Base-by-base conservation (phyloP, 1,140 invertebrate genomes). In the Rhizoglyphus robini region DNA sequence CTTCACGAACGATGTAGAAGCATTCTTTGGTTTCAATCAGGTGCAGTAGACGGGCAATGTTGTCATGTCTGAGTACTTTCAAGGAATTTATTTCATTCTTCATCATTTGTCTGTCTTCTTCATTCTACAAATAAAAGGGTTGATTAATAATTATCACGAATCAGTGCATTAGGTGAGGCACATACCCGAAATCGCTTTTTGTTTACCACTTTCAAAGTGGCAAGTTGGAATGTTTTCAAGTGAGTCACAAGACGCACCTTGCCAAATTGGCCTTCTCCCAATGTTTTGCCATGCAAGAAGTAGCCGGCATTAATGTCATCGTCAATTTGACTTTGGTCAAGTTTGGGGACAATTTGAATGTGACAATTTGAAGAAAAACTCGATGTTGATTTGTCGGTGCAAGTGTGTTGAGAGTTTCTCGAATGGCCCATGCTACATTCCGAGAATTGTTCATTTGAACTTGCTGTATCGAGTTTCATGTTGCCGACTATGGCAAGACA, bases 31-130 rank as follows among this genome's bases (percentile, higher is more conserved):
- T 88, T 75, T 90, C 87, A 67, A 88, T 82, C 4, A 87, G 84
- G 79, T 92, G 86, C 76, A 86, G 89, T 3, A 92, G 74, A 76
- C 86, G 83, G 72, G 87, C 90, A 64, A 92, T 87, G 71, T 92
- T 83, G 72, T 86, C 82, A 79, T 93, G 90, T 41, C 51, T 5
- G 20, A 54, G 51, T 20, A 54, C 51, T 54, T 54, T 54, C 23
- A 54, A 54, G 8, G 51, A 54, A 32, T 54, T 20, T 5, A 54
- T 54, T 54, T 54, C 51, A 54, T 54, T 54, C 31, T 25, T 8
- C 51, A 54, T 23, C 51, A 54, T 54, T 27, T 54, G 23, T 20
- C 31, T 5, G 20, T 54, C 51, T 27, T 25, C 31, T 11, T 25
- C 51, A 54, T 54, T 54, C 51, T 54, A 32, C 15, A 54, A 54